Percentiles rank a stretch among this genome's conserved stretches.
These are phyloP conservation scores for Orthonyx spaldingii DNA, from an alignment of 2,113 vertebrate genomes.

Conservation along the genomic window DNA sequence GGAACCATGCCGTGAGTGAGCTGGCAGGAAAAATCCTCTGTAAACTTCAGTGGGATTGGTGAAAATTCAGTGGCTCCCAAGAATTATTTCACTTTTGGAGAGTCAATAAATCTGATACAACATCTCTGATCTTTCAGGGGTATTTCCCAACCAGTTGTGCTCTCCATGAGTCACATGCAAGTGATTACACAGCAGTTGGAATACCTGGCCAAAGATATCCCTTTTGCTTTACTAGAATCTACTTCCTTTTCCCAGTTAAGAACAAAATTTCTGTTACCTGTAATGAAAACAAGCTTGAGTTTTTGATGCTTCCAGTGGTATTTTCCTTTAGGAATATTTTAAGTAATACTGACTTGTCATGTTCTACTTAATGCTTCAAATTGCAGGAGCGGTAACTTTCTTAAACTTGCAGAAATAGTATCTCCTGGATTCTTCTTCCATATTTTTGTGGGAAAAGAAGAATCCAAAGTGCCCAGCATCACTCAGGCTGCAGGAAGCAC, in stretches of 20 bases:
- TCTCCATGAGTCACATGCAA: not conserved
- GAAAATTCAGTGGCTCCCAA: not conserved
- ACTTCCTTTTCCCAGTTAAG: not conserved
- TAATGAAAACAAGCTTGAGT: not conserved
- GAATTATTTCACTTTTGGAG: not conserved
- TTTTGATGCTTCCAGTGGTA: not conserved
- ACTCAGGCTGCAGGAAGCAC: not conserved
- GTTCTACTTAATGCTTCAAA: not conserved
- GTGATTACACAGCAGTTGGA: not conserved
- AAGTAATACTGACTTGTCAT: not conserved
- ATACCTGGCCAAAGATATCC: not conserved
- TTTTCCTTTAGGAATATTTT: not conserved
- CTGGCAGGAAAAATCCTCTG: not conserved
- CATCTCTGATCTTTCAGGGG: not conserved
- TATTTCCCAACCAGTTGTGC: not conserved
- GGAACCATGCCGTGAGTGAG: not conserved
- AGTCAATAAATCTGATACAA: not conserved
- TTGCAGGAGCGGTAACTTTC: rapidly evolving
- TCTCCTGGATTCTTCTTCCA: not conserved
- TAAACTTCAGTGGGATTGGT: not conserved
- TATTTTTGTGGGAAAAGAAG: not conserved
- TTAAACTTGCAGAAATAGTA: not conserved
- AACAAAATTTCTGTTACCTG: not conserved
- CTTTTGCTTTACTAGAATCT: not conserved
- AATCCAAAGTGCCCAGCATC: not conserved